Conservation (phyloP, 2,888 invertebrate species). For the Nowickia ferox region DNA sequence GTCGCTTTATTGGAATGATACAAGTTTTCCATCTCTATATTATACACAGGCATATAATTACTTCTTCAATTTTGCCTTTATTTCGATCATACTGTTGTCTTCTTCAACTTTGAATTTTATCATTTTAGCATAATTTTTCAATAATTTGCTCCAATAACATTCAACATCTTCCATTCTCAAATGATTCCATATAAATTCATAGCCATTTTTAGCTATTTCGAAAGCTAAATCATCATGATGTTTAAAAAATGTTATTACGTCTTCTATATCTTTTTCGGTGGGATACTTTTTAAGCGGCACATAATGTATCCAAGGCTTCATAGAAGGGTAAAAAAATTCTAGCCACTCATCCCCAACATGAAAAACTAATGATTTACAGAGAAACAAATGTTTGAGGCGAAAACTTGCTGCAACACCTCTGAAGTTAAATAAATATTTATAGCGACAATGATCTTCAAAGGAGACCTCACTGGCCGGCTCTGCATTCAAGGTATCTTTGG, state of each 20-base stretch:
- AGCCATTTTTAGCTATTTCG: conserved; percentile 92
- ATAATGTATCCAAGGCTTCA: conserved; percentile 98
- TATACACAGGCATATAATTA: background rate
- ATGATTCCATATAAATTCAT: conserved; percentile 92
- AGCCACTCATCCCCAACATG: conserved; percentile 97
- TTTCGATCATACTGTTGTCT: conserved; percentile 85
- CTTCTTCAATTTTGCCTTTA: conserved; percentile 76
- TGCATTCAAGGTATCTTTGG: conserved; percentile 93
- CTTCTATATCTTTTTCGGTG: conserved; percentile 87
- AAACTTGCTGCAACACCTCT: conserved; percentile 99
- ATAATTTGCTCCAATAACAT: conserved; percentile 93
- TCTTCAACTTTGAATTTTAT: conserved; percentile 87
- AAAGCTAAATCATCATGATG: conserved; percentile 89
- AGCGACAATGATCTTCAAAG: conserved; percentile 96
- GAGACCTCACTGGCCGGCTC: conserved; percentile 93
- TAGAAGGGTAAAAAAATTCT: conserved; percentile 95
- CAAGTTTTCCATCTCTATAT: background rate
- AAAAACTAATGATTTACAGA: conserved; percentile 96
- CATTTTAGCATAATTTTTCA: conserved; percentile 89
- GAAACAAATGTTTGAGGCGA: conserved; percentile 96
- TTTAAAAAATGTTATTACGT: conserved; percentile 89
- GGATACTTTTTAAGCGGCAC: conserved; percentile 91
- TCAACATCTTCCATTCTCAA: conserved; percentile 91
- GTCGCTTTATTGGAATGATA: background rate
- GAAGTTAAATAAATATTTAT: conserved; percentile 97